Base-by-base conservation (phyloP, 2,797 vertebrate genomes). In the Harpagifer antarcticus region DNA sequence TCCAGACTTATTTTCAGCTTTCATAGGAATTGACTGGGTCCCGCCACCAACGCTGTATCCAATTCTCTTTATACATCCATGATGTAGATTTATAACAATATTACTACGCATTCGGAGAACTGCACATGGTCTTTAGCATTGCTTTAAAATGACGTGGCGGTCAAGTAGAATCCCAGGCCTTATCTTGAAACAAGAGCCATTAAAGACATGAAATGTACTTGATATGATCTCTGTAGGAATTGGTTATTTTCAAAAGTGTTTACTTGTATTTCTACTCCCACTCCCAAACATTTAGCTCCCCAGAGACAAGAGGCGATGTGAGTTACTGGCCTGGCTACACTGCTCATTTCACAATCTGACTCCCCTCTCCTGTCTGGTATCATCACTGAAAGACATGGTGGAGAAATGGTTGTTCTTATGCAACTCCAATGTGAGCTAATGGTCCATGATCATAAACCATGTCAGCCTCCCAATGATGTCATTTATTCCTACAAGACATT, bases 291-390 rank as follows among this genome's bases (percentile, higher is more conserved):
- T 76, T 68, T 20, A 44, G 10, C 48, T 75, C 77, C 64, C 80
- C 33, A 48, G 43, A 81, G 82, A 76, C 61, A 9, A 63, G 75
- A 83, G 66, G 76, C 69, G 68, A 73, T 87, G 77, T 57, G 59
- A 71, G 63, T 45, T 65, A 17, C 63, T 82, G 71, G 82, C 63
- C 27, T 60, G 42, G 47, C 68, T 56, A 8, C 50, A 12, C 47
- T 49, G 79, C 65, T 69, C 74, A 65, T 91, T 93, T 86, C 87
- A 83, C 81, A 87, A 87, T 78, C 57, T 0, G 40, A 83, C 73
- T 83, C 82, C 68, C 65, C 52, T 76, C 68, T 85, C 69, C 70
- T 82, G 88, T 91, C 84, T 80, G 65, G 53, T 82, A 82, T 87
- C 76, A 81, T 85, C 78, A 76, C 55, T 68, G 70, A 75, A 77